Base-by-base conservation (phyloP, 2,113 vertebrate genomes). In the Saimiri boliviensis region DNA sequence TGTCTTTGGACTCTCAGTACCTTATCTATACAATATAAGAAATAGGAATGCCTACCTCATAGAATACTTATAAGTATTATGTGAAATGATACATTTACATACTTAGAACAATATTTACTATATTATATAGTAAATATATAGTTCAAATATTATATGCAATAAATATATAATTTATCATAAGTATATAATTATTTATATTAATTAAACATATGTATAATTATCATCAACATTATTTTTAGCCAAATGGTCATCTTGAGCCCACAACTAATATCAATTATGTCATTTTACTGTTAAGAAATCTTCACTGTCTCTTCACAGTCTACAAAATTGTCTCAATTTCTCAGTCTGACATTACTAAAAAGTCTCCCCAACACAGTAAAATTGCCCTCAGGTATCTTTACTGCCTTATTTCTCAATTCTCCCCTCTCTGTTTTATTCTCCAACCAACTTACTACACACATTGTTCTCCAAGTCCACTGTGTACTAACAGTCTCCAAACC, bases 251-350 rank as follows among this genome's bases (percentile, higher is more conserved):
- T 56, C 45, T 79, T 92, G 14, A 90, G 30, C 3, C 23, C 20
- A 92, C 42, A 89, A 68, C 85, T 63, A 85, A 79, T 80, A 60
- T 66, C 19, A 79, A 63, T 30, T 45, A 6, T 16, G 13, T 87
- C 58, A 86, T 71, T 94, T 79, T 94, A 25, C 58, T 94, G 82
- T 7, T 73, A 73, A 93, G 49, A 91, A 87, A 87, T 56, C 2
- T 42, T 85, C 10, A 79, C 16, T 49, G 8, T 89, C 40, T 27
- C 32, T 32, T 77, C 66, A 60, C 8, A 21, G 23, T 82, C 23
- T 71, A 42, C 49, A 83, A 83, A 86, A 86, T 83, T 42, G 60
- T 90, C 37, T 74, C 35, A 60, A 42, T 58, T 81, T 35, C 10
- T 89, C 19, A 40, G 2, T 58, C 40, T 74, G 37, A 49, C 42